Evolutionary conservation across 2,113 vertebrate species (phyloP).

Genomic region (Lophochroa leadbeateri): DNA sequence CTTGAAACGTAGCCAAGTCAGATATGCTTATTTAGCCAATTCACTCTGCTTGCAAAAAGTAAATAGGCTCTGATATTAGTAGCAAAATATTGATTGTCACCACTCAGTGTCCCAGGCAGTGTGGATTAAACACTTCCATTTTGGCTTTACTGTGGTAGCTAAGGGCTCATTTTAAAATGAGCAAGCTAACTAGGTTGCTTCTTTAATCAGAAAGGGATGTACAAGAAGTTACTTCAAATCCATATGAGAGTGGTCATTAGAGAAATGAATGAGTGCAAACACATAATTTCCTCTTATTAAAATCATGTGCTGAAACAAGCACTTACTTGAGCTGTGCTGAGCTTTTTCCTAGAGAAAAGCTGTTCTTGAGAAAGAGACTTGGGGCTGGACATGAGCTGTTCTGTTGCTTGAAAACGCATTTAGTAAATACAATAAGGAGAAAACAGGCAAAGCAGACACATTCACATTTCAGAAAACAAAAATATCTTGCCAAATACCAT

Average conservation of each 20-base stretch:
- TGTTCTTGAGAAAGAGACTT: not conserved
- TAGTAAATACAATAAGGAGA: not conserved
- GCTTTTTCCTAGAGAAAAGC: not conserved
- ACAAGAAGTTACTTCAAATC: not conserved
- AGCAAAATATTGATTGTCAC: conserved; percentile 20
- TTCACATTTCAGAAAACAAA: not conserved
- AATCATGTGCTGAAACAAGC: not conserved
- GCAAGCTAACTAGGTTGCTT: not conserved
- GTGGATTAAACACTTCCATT: not conserved
- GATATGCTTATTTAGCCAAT: not conserved
- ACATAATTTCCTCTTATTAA: not conserved
- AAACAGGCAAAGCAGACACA: not conserved
- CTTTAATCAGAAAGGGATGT: not conserved
- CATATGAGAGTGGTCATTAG: not conserved
- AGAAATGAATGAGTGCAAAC: not conserved
- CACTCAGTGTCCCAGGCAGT: not conserved
- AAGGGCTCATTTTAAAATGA: not conserved
- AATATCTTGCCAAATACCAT: not conserved
- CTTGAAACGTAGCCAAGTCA: not conserved
- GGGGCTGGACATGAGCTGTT: not conserved
- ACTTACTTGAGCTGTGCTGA: not conserved
- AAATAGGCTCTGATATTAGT: conserved; percentile 2
- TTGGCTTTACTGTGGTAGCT: not conserved
- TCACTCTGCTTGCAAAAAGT: not conserved
- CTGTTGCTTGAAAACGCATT: not conserved